Evolutionary conservation across 2,113 vertebrate species (phyloP).

Genomic region (Ceyx melanurus): DNA sequence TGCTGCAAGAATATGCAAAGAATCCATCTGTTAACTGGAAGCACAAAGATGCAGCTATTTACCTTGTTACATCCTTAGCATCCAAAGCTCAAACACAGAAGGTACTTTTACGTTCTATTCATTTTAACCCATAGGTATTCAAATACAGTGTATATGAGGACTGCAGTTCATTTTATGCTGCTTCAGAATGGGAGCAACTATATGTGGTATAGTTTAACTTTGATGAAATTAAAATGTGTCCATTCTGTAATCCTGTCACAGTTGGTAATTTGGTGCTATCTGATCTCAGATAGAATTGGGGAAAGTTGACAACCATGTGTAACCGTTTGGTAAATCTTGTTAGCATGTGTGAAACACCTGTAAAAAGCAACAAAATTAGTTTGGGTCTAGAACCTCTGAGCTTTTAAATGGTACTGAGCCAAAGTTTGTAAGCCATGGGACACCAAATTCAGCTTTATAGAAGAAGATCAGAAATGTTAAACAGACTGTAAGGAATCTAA

Average conservation of each 20-base stretch:
- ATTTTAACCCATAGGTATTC: not conserved
- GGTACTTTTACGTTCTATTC: conserved; percentile 67
- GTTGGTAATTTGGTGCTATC: not conserved
- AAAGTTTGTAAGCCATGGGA: not conserved
- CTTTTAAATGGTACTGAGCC: not conserved
- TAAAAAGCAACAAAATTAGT: not conserved
- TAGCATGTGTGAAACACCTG: not conserved
- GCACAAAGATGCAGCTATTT: conserved; percentile 98
- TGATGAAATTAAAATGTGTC: not conserved
- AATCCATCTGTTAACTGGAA: conserved; percentile 95
- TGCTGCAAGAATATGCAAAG: conserved; percentile 94
- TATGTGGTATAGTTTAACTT: not conserved
- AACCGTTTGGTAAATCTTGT: not conserved
- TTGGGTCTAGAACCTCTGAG: not conserved
- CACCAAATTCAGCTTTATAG: not conserved
- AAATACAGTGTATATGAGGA: not conserved
- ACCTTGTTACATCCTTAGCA: conserved; percentile 95
- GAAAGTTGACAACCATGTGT: not conserved
- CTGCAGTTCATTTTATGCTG: not conserved
- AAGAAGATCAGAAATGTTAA: not conserved
- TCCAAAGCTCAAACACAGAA: conserved; percentile 99
- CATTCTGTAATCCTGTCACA: fast-evolving
- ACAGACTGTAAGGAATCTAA: not conserved
- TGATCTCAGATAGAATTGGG: not conserved
- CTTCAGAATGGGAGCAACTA: not conserved